Conservation (phyloP, 2,113 vertebrate species). For the Ia io region DNA sequence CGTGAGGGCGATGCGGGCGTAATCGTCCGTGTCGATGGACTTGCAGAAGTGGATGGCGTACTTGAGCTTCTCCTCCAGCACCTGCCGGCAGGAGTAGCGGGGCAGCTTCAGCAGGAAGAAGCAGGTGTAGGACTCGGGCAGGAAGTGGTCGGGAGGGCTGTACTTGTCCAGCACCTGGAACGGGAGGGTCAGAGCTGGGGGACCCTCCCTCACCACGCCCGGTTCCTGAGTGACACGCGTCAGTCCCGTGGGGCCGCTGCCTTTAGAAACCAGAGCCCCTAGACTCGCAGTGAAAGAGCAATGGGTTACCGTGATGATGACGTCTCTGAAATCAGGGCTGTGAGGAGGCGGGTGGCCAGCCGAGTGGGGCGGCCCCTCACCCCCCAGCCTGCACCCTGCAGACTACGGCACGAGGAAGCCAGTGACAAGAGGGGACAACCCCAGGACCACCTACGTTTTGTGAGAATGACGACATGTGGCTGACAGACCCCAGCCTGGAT, state of each 20-base stretch:
- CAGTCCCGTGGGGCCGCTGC: too few relatives aligned
- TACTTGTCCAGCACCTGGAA: slow-evolving; percentile 97
- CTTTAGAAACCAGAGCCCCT: not conserved
- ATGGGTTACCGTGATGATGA: not conserved
- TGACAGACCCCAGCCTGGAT: not conserved
- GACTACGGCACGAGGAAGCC: not conserved
- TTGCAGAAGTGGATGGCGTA: slow-evolving; percentile 99
- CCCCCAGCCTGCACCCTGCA: not conserved
- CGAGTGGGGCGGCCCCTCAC: not conserved
- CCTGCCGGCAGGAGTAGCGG: slow-evolving; percentile 96
- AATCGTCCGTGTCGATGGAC: slow-evolving; percentile 98
- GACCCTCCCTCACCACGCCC: too few relatives aligned
- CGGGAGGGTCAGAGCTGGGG: too few relatives aligned
- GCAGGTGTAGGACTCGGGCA: slow-evolving; percentile 98
- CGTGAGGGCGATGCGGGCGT: slow-evolving; percentile 95
- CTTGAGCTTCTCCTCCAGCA: slow-evolving; percentile 97
- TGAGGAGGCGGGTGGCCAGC: not conserved
- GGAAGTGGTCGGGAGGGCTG: slow-evolving; percentile 98
- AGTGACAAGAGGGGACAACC: not conserved
- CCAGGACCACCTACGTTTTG: not conserved
- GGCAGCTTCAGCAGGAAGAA: slow-evolving; percentile 99
- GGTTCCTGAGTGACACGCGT: not conserved
- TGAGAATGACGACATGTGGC: not conserved
- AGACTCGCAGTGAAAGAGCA: not conserved
- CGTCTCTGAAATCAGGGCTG: not conserved